These are phyloP conservation scores for Megathymus violae DNA, from an alignment of 1,140 invertebrate species.

Conservation along the genomic window DNA sequence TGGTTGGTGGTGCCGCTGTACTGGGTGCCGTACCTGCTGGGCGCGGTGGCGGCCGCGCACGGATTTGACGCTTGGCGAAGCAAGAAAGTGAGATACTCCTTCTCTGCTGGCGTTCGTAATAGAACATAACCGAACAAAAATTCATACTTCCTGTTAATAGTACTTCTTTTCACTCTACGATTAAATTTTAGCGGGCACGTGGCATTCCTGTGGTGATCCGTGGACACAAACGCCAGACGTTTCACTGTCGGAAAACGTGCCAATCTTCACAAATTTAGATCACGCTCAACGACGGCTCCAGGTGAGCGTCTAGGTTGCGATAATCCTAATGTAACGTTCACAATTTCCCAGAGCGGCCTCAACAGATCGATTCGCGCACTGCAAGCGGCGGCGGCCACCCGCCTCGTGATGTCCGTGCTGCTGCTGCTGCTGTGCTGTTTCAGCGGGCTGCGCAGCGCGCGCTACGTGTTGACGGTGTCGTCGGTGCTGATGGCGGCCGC, in stretches of 20 bases:
- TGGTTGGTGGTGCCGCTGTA: constrained; percentile 68
- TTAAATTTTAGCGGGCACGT: no score
- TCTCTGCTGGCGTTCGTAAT: no score
- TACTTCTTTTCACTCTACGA: no score
- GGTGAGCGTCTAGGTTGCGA: no score
- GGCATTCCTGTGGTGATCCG: no score
- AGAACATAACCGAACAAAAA: no score
- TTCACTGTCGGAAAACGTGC: no score
- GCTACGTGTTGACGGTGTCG: constrained; percentile 55
- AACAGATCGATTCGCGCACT: constrained; percentile 53
- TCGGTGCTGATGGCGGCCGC: constrained; percentile 43
- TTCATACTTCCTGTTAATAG: no score
- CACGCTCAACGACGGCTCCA: no score
- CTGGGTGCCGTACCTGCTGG: constrained; percentile 62
- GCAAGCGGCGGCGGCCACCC: constrained; percentile 55
- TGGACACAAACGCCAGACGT: no score
- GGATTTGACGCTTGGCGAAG: constrained; percentile 58
- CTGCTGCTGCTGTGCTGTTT: constrained; percentile 40
- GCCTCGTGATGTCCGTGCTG: constrained; percentile 31
- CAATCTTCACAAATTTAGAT: no score
- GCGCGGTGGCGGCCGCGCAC: constrained; percentile 44
- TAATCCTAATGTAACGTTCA: no score
- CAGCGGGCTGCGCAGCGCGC: constrained; percentile 24
- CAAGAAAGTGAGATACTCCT: constrained; percentile 51
- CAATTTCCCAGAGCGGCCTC: constrained; percentile 45